Conservation (phyloP, 1,140 invertebrate species). For the Danaus melanippus region DNA sequence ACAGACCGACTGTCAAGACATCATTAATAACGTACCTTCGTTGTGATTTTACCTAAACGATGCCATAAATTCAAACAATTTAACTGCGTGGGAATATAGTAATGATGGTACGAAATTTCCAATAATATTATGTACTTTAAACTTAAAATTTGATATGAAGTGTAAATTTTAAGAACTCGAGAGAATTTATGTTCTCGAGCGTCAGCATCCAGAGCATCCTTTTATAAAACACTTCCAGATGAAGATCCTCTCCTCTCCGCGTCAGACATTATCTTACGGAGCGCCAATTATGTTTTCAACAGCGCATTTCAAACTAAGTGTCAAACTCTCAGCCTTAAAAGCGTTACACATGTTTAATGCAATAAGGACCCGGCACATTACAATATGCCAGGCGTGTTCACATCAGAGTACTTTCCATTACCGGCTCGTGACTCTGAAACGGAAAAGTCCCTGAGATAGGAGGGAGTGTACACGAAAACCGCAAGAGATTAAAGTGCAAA, state of each 20-base stretch:
- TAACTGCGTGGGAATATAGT: constrained; percentile 3
- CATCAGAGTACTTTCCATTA: constrained; percentile 5
- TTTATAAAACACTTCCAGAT: constrained; percentile 3
- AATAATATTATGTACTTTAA: background rate
- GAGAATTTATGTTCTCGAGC: too few species aligned
- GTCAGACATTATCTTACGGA: constrained; percentile 12
- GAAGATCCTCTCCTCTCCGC: constrained; percentile 11
- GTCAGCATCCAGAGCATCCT: background rate
- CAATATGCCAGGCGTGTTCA: constrained; percentile 8
- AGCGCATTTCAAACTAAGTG: constrained; percentile 19
- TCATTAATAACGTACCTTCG: constrained; percentile 47
- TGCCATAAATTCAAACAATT: constrained; percentile 12
- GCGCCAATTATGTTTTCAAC: constrained; percentile 30
- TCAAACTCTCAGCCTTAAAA: constrained; percentile 27
- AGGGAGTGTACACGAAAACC: constrained; percentile 15
- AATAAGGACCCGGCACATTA: constrained; percentile 17
- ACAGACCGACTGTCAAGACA: constrained; percentile 44
- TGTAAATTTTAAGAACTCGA: too few species aligned
- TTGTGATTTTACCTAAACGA: constrained; percentile 8
- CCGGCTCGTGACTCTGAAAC: constrained; percentile 18
- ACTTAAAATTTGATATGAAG: background rate
- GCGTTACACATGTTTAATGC: constrained; percentile 36
- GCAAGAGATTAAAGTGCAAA: constrained; percentile 39
- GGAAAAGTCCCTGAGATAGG: constrained; percentile 7
- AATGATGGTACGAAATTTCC: constrained; percentile 1